Base-by-base conservation (phyloP, 2,797 vertebrate genomes). In the Gymnodraco acuticeps region DNA sequence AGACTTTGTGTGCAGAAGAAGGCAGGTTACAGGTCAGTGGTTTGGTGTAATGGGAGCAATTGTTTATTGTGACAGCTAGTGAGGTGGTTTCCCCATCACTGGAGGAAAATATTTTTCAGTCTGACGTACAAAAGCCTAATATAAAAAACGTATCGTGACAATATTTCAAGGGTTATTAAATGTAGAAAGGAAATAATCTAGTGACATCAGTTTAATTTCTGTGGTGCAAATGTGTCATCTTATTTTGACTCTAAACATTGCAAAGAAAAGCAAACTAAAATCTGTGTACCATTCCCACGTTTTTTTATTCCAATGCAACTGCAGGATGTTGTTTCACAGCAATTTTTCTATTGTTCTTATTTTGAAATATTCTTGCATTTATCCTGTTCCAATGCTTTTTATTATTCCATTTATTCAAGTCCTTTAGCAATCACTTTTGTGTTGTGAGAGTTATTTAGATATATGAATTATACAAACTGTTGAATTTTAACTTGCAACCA, bases 1-100 rank as follows among this genome's bases (percentile, higher is more conserved):
- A 38, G 11, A 73, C 86, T 87, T 80, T 92, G 90, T 93, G 67
- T 66, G 47, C 17, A 38, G 59, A 64, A 78, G 62, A 87, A 75
- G 73, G 74, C 79, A 78, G 81, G 81, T 55, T 76, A 20, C 46
- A 83, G 84, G 73, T 82, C 77, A 81, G 62, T 72, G 47, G 65
- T 14, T 53, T 73, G 56, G 67, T 78, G 79, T 67, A 48, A 77
- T 42, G 23, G 72, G 62, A 82, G 58, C 62, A 43, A 76, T 78
- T 88, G 77, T 87, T 83, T 72, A 71, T 60, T 77, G 74, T 84
- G 69, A 77, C 61, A 73, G 55, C 54, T 63, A 43, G 16, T 19
- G 45, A 70, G 71, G 15, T 41, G 69, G 54, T 85, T 74, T 75
- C 73, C 4, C 52, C 45, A n/a, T 73, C 66, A 73, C 50, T 38